Base-by-base conservation (phyloP, 1,140 invertebrate species). In the Trichonephila inaurata region DNA sequence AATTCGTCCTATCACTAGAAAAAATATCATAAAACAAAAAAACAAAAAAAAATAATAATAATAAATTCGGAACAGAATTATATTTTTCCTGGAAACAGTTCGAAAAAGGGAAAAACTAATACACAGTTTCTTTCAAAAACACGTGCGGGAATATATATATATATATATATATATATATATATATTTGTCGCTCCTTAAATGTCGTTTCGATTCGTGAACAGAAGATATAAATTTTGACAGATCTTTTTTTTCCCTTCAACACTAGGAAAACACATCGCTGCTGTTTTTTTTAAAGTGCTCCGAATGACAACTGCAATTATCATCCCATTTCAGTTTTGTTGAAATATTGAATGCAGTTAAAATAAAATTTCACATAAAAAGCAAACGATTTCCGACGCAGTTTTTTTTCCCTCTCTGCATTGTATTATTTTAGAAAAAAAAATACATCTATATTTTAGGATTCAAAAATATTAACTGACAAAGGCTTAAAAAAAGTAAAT, bases 211-310 rank as follows among this genome's bases (percentile, higher is more conserved):
- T 77, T 44, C 1, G 3, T 7, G 21, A 83, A 51, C 1, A 10
- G 2, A 82, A 82, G 5, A 40, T 83, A 83, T 14, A 83, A 83
- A 58, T 83, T 83, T 60, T 83, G 82, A 83, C 82, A 83, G 44
- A 16, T 24, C 19, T 24, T 24, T 83, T 24, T 28, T 60, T 24
- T 6, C 51, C n/a, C 1, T 24, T 69, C 10, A 40, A 28, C 28
- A 18, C 14, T 33, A 19, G 2, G 72, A 83, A 24, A 83, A 83
- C 21, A 83, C 19, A 14, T 83, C 19, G 2, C 4, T 3, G 12
- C 8, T 1, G 8, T 83, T 83, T 51, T 83, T n/a, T 51, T 14
- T n/a, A 19, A 58, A 58, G 19, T 18, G 12, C 10, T 58, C 44
- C 14, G 12, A 44, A 8, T 58, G 82, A 83, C 82, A 83, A 83